phyloP scores from a whole-genome alignment of 1,140 invertebrate species.

The Temnothorax longispinosus region DNA sequence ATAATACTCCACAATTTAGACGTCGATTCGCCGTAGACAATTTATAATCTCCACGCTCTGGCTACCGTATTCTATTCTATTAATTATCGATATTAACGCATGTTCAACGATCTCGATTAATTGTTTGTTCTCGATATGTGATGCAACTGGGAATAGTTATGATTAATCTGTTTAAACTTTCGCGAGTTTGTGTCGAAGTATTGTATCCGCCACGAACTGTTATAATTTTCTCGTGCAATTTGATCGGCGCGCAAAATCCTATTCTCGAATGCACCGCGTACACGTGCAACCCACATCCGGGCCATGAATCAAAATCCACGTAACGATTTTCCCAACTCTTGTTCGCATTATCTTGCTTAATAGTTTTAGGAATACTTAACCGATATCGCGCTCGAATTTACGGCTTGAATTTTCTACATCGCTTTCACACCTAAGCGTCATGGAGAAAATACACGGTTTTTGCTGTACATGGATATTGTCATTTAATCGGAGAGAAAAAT shows the following conservation, averaged over 20 bases:
- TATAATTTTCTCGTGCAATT: constrained; percentile 19
- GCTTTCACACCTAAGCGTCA: not conserved
- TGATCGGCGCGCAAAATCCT: not conserved
- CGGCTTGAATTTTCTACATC: not conserved
- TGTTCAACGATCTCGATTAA: not conserved
- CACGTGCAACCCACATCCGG: not conserved
- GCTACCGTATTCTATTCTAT: not conserved
- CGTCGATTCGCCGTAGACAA: not conserved
- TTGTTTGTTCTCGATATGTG: not conserved
- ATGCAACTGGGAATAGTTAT: not conserved
- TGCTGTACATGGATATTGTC: not conserved
- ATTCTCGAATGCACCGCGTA: not conserved
- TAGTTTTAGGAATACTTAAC: constrained; percentile 21
- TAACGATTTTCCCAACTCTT: not conserved
- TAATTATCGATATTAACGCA: not conserved
- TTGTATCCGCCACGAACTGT: not conserved
- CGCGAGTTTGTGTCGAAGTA: not conserved
- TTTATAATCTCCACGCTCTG: not conserved
- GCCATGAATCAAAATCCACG: constrained; percentile 5
- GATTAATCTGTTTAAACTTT: not conserved
- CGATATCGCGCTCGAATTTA: constrained; percentile 10
- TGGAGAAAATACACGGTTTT: not conserved
- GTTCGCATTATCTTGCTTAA: not conserved
- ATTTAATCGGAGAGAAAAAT: not conserved
- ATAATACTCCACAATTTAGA: not conserved